phyloP scores from a whole-genome alignment of 2,113 vertebrate species.

The Trinectes maculatus region DNA sequence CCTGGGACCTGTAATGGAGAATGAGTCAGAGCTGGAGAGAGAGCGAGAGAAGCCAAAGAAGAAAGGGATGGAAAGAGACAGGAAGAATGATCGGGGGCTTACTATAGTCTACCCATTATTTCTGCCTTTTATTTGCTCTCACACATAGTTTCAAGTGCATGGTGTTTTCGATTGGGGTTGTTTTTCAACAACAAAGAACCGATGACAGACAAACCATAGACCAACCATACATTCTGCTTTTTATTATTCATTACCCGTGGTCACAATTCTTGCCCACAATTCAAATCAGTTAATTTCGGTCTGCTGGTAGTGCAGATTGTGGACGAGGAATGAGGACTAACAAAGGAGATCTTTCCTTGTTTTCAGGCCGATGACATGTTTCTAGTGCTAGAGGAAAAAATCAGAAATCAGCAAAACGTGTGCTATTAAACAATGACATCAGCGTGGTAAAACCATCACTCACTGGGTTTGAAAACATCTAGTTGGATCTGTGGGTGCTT shows the following conservation, averaged over 20 bases:
- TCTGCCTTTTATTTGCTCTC: slow-evolving; percentile 57
- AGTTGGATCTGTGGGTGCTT: slow-evolving; percentile 48
- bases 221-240: slow-evolving; percentile 30
- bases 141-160: slow-evolving; percentile 12
- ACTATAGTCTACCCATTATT: slow-evolving; percentile 23
- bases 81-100: slow-evolving; percentile 22
- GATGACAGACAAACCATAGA: slow-evolving; percentile 24
- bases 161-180: slow-evolving; percentile 19
- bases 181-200: slow-evolving; percentile 38
- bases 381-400: slow-evolving; percentile 54
- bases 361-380: slow-evolving; percentile 46
- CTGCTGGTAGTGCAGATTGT: slow-evolving; percentile 44
- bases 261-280: slow-evolving; percentile 23
- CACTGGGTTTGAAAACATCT: slow-evolving; percentile 65
- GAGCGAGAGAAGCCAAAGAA: slow-evolving; percentile 31
- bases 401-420: slow-evolving; percentile 59
- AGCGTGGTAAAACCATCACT: slow-evolving; percentile 73
- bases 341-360: slow-evolving; percentile 29
- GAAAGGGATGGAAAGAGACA: slow-evolving; percentile 22
- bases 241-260: slow-evolving; percentile 26
- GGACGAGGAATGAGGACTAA: slow-evolving; percentile 31
- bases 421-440: slow-evolving; percentile 75
- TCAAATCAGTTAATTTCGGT: slow-evolving; percentile 41
- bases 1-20: slow-evolving; percentile 65
- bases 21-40: slow-evolving; percentile 73